These are phyloP conservation scores for Dendroctonus ponderosae DNA, from an alignment of 1,140 invertebrate genomes.

Conservation along the genomic window DNA sequence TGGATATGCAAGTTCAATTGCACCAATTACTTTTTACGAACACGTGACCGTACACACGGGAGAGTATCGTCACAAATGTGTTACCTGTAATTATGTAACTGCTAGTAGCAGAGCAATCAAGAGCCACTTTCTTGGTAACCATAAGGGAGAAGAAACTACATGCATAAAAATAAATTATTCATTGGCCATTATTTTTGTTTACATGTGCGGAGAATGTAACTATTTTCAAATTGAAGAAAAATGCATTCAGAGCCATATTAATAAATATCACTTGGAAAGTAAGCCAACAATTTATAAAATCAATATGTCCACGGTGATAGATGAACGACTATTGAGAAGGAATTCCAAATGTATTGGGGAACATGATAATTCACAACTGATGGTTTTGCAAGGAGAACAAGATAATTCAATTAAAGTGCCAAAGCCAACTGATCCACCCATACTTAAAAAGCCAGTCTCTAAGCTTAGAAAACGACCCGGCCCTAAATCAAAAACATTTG, in stretches of 20 bases:
- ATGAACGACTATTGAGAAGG: background rate
- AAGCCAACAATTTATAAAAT: conserved; percentile 35
- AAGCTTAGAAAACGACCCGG: conserved; percentile 11
- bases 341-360: background rate
- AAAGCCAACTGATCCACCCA: background rate
- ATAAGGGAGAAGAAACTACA: conserved; percentile 27
- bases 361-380: background rate
- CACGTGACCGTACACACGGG: conserved; percentile 72
- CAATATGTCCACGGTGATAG: conserved; percentile 33
- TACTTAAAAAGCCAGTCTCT: no score
- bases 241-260: conserved; percentile 61
- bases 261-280: conserved; percentile 39
- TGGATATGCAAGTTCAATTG: conserved; percentile 29
- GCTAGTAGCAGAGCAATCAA: conserved; percentile 51
- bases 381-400: background rate
- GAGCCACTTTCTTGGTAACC: conserved; percentile 47
- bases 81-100: conserved; percentile 55
- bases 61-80: conserved; percentile 65
- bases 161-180: conserved; percentile 24
- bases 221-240: conserved; percentile 63
- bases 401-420: background rate
- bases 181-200: conserved; percentile 56
- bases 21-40: conserved; percentile 49
- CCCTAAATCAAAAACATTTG: conserved; percentile 26
- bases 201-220: conserved; percentile 66